These are phyloP conservation scores for Taurulus bubalis DNA, from an alignment of 2,113 vertebrate genomes.

Conservation along the genomic window DNA sequence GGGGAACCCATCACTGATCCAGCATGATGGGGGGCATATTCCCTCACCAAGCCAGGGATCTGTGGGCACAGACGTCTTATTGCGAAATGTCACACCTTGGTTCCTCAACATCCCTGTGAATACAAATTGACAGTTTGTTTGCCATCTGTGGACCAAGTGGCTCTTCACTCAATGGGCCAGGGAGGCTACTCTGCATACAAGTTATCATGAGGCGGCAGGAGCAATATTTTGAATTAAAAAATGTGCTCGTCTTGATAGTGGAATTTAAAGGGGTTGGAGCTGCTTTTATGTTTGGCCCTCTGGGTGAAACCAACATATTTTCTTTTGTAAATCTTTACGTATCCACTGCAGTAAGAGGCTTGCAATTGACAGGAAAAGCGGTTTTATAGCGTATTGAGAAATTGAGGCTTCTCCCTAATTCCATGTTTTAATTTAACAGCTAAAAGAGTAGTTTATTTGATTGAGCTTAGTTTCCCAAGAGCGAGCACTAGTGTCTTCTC, in stretches of 20 bases:
- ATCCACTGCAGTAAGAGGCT: constrained; percentile 3
- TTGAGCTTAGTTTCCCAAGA: constrained; percentile 26
- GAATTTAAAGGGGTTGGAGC: not conserved
- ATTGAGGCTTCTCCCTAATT: constrained; percentile 9
- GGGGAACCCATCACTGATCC: constrained; percentile 32
- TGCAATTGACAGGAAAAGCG: constrained; percentile 5
- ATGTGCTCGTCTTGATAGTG: not conserved
- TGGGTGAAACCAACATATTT: not conserved
- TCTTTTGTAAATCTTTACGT: constrained; percentile 11
- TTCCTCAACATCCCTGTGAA: constrained; percentile 74
- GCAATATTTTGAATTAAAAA: constrained; percentile 4
- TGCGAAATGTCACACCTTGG: constrained; percentile 83
- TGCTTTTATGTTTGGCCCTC: not conserved
- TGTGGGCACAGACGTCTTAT: constrained; percentile 76
- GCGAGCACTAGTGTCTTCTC: constrained; percentile 9
- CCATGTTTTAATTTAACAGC: constrained; percentile 43
- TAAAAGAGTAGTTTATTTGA: constrained; percentile 27
- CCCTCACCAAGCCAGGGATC: constrained; percentile 51
- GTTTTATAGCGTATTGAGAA: constrained; percentile 15
- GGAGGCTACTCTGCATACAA: constrained; percentile 38
- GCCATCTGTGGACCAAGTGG: constrained; percentile 78
- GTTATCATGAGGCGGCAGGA: constrained; percentile 13
- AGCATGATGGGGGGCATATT: constrained; percentile 53
- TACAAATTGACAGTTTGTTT: constrained; percentile 80
- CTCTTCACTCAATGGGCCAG: constrained; percentile 40